Evolutionary conservation across 2,113 vertebrate genomes (phyloP), one percentile per base, ranked within the genome.

Genomic region (Apus apus): DNA sequence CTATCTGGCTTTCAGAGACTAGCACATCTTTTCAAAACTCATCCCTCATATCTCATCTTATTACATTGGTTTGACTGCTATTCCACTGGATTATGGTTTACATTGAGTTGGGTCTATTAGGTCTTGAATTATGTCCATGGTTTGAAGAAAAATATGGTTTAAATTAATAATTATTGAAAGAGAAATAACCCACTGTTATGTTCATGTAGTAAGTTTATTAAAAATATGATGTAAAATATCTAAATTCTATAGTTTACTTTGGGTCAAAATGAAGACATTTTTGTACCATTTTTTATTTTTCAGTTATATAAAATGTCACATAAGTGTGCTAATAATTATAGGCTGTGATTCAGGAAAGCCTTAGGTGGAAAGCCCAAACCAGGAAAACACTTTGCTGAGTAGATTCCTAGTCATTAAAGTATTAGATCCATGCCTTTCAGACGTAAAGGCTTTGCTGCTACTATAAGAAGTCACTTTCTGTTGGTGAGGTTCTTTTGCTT

Each of bases 61-160:
- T 79, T 45, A 11, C 9, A 36, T 19, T 0, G 0, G 13, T 53
- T 48, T 78, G 11, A 34, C 12, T 32, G 3, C 9, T 72, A 2
- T 25, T 2, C 0, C 32, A 43, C 13, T 51, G 6, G 11, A 58
- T 38, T 73, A 13, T 7, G 38, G 15, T 40, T 11, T 9, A 5
- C 16, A 13, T 27, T 51, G 17, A 25, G 20, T 9, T 43, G 14
- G 1, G 7, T 61, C 20, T 78, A 27, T 34, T 9, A 53, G 15
- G 3, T 21, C 53, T 30, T 75, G 29, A 86, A 82, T 82, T 56
- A 25, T 51, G 12, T n/a, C 70, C 8, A 16, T 15, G 26, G 1
- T 58, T 76, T 90, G 4, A 67, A 43, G 71, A 82, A 67, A 30
- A 0, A 11, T 26, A 7, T 19, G 7, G 18, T 64, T 36, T 20